Base-by-base conservation (phyloP, 1,140 invertebrate species). In the Cylas formicarius region DNA sequence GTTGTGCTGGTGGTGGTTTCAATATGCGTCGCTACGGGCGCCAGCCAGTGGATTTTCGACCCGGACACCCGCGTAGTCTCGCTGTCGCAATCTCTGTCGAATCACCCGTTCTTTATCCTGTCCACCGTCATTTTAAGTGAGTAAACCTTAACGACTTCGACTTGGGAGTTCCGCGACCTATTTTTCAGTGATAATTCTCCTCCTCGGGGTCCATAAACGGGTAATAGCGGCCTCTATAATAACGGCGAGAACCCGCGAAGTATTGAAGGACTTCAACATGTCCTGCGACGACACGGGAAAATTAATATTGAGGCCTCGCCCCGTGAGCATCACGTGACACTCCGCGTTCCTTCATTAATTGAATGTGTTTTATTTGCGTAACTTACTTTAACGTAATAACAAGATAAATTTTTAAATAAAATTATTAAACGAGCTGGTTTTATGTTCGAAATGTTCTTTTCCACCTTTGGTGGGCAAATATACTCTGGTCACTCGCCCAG, bases 151-250 rank as follows among this genome's bases (percentile, higher is more conserved):
- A n/a, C n/a, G 10, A 38, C 6, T 23, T 24, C 7, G 14, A n/a
- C 2, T 10, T 10, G 9, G 11, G 4, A 31, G 11, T 7, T 31
- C 5, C 11, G 5, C 11, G 7, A 31, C 11, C 5, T 6, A 31
- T 31, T 48, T 78, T 82, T 33, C 70, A 86, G 81, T 95, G 16
- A 68, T 91, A 50, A 73, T 98, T 39, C 93, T 97, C 58, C 72
- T 94, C 44, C 71, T 84, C 67, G 94, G 95, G 34, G 89, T 97
- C 29, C 94, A 97, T 64, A 88, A 90, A 67, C 76, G 90, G 65
- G 92, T 98, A 0, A 91, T 97, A 44, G 92, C 93, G 10, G 90
- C 93, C 8, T 91, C 89, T 55, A 97, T 98, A 60, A 91, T 98
- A 52, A 92, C 91, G 2, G 81, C 87, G 2, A 71, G 94, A 48